phyloP scores from a whole-genome alignment of 2,113 vertebrate genomes.

The Scartelaos histophorus region DNA sequence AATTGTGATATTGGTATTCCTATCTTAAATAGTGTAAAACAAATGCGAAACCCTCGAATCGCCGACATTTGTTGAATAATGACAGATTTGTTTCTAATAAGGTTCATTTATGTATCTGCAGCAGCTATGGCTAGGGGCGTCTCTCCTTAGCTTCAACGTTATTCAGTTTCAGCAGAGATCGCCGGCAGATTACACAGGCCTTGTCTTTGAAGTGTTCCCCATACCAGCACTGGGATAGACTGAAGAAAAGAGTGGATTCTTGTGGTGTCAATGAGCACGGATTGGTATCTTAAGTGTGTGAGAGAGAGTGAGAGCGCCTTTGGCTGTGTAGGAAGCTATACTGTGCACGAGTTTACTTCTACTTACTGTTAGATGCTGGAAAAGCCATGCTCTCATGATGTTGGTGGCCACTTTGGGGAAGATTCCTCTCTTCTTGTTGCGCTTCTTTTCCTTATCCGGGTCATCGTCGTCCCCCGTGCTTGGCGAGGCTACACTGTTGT shows the following conservation, averaged over 20 bases:
- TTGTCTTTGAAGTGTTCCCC: conserved; percentile 57
- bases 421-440: conserved; percentile 99
- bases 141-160: conserved; percentile 61
- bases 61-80: conserved; percentile 58
- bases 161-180: conserved; percentile 57
- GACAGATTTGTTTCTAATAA: conserved; percentile 67
- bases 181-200: conserved; percentile 51
- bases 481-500: conserved; percentile 99
- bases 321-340: conserved; percentile 26
- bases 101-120: conserved; percentile 56
- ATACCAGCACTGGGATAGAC: conserved; percentile 33
- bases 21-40: conserved; percentile 15
- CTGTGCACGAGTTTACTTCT: conserved; percentile 13
- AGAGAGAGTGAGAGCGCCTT: conserved; percentile 9
- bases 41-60: conserved; percentile 54
- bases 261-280: conserved; percentile 21
- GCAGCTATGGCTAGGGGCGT: conserved; percentile 51
- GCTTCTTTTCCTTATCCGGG: conserved; percentile 99
- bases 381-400: conserved; percentile 99
- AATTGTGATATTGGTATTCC: conserved; percentile 21
- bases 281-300: conserved; percentile 17
- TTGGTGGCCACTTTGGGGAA: conserved; percentile 99
- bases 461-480: conserved; percentile 99
- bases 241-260: conserved; percentile 4
- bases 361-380: conserved; percentile 99